These are phyloP conservation scores for Muscicapa comitata DNA, from an alignment of 2,797 vertebrate species.

Conservation along the genomic window DNA sequence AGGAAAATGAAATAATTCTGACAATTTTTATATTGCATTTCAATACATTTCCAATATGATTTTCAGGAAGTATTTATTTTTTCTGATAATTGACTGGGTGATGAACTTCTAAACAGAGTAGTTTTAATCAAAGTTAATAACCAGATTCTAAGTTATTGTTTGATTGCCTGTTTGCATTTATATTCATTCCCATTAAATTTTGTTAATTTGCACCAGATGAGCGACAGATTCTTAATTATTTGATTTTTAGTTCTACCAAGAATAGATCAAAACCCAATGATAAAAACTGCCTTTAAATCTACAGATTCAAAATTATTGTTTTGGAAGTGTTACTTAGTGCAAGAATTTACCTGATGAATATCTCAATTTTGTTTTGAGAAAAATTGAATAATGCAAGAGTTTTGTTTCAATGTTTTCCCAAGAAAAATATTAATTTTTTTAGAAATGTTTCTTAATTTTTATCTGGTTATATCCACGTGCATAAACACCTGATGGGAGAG, in stretches of 20 bases:
- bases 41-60: background rate
- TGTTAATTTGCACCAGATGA: background rate
- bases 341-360: background rate
- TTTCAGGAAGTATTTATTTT: constrained; percentile 15
- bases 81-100: background rate
- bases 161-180: background rate
- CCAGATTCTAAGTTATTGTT: background rate
- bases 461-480: background rate
- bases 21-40: background rate
- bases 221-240: background rate
- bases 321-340: background rate
- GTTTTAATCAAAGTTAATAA: background rate
- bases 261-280: background rate
- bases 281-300: background rate
- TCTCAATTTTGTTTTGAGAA: background rate
- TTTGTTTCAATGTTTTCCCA: background rate
- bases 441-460: background rate
- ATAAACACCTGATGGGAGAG: background rate
- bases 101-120: background rate
- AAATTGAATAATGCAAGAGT: background rate
- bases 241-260: background rate
- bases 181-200: background rate
- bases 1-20: background rate
- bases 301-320: background rate
- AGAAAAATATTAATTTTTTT: background rate